phyloP scores from a whole-genome alignment of 1,140 invertebrate genomes.

The Vanessa atalanta region DNA sequence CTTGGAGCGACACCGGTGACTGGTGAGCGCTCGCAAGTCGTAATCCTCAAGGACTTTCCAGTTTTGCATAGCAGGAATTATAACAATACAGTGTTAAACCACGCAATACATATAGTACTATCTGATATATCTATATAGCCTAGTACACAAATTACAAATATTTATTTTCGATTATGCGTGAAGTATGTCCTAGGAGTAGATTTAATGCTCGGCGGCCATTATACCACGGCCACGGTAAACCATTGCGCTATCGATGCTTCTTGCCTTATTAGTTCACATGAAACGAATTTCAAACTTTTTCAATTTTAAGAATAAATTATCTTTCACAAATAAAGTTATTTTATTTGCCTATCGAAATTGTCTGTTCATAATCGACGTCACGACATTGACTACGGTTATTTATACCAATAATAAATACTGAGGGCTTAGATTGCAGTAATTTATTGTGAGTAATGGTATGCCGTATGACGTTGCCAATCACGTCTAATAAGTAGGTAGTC shows the following conservation, averaged over 20 bases:
- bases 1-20: conserved; percentile 34
- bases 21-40: conserved; percentile 29
- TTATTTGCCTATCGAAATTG: conserved; percentile 20
- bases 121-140: too few species aligned
- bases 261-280: background rate
- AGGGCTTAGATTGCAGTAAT: background rate
- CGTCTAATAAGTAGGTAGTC: background rate
- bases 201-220: too few species aligned
- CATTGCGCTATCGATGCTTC: background rate
- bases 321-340: background rate
- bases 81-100: conserved; percentile 4
- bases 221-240: too few species aligned
- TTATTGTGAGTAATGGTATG: conserved; percentile 5
- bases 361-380: conserved; percentile 15
- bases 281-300: conserved; percentile 26
- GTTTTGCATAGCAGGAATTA: conserved; percentile 30
- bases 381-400: conserved; percentile 13
- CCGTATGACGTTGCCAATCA: background rate
- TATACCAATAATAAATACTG: background rate
- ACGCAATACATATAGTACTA: too few species aligned
- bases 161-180: too few species aligned
- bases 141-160: too few species aligned
- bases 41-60: conserved; percentile 59
- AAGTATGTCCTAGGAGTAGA: too few species aligned
- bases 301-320: conserved; percentile 19